Conservation (phyloP, 2,888 invertebrate species). For the Drosophila cognata region DNA sequence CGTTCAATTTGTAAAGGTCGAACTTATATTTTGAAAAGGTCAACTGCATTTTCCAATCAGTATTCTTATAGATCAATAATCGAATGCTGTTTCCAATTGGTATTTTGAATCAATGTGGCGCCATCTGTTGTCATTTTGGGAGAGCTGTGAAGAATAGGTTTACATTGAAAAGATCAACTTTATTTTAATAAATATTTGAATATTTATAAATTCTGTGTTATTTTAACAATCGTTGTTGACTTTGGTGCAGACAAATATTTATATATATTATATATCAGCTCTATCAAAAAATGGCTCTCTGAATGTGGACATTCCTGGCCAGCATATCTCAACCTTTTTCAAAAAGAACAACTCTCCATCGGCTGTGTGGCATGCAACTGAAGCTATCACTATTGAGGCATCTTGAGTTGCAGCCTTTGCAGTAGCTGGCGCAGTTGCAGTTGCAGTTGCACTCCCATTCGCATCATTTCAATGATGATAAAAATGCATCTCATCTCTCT, state of each 20-base stretch:
- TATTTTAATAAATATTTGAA: not conserved
- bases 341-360: not conserved
- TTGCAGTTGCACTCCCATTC: conserved; percentile 6
- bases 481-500: conserved; percentile 36
- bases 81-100: not conserved
- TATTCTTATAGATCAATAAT: not conserved
- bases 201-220: not conserved
- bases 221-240: not conserved
- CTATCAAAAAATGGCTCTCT: not conserved
- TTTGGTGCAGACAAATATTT: not conserved
- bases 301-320: not conserved
- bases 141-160: not conserved
- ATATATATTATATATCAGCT: not conserved
- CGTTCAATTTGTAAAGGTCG: not conserved
- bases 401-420: conserved; percentile 30
- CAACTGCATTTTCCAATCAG: conserved; percentile 7
- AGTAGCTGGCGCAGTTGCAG: not conserved
- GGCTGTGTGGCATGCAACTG: conserved; percentile 10
- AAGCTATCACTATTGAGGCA: conserved; percentile 31
- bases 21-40: not conserved
- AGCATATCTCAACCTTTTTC: not conserved
- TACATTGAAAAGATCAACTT: not conserved
- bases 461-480: conserved; percentile 41
- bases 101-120: not conserved
- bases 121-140: conserved; percentile 11